phyloP scores from a whole-genome alignment of 2,888 invertebrate species.

The Drosophila neonasuta region DNA sequence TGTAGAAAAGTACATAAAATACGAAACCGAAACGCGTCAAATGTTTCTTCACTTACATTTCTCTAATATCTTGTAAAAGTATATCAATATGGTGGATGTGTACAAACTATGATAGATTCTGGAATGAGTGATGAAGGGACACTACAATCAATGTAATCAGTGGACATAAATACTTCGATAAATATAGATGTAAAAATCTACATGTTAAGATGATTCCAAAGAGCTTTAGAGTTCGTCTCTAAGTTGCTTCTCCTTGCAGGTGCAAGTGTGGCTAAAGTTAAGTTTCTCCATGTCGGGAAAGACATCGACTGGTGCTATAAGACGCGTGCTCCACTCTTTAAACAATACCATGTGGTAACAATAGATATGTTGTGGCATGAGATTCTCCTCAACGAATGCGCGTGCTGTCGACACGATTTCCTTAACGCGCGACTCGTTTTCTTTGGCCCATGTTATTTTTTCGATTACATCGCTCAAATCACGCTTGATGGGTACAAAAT shows the following conservation, averaged over 20 bases:
- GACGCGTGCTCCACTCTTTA: conserved; percentile 88
- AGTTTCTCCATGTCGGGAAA: conserved; percentile 86
- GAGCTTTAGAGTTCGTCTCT: conserved; percentile 77
- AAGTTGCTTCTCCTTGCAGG: conserved; percentile 68
- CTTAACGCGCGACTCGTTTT: conserved; percentile 87
- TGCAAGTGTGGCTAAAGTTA: conserved; percentile 81
- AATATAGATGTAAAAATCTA: background rate
- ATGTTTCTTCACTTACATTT: conserved; percentile 11
- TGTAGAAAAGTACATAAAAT: conserved; percentile 21
- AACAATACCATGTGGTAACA: conserved; percentile 92
- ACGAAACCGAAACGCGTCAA: conserved; percentile 5
- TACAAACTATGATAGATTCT: background rate
- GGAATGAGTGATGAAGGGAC: conserved; percentile 1
- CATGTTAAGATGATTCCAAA: background rate
- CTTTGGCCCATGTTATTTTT: conserved; percentile 89
- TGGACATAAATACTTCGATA: background rate
- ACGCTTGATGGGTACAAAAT: conserved; percentile 91
- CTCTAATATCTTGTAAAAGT: conserved; percentile 17
- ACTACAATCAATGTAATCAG: background rate
- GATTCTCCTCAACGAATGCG: conserved; percentile 88
- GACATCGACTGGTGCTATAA: conserved; percentile 84
- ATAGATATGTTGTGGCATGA: conserved; percentile 92
- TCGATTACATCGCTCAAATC: conserved; percentile 92
- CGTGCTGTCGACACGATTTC: conserved; percentile 87
- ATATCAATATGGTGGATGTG: background rate